Base-by-base conservation (phyloP, 2,888 invertebrate species). In the Stomorhina lunata region DNA sequence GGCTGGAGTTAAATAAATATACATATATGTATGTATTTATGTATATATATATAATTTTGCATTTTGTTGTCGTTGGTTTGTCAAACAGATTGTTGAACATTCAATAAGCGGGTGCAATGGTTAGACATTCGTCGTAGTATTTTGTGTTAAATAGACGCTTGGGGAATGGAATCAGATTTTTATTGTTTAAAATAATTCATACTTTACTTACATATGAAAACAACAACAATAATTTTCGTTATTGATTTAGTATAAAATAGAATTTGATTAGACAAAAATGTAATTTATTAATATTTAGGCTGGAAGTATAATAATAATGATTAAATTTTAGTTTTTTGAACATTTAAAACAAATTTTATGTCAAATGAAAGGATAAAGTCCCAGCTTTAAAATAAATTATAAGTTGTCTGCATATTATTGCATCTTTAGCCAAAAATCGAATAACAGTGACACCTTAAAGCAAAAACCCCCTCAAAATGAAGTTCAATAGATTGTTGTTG, bases 71-170 rank as follows among this genome's bases (percentile, higher is more conserved):
- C 15, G 57, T 50, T 61, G 53, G 15, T 10, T 66, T 77, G 69
- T 50, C 27, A 66, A 75, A 66, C 75, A 71, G 81, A 63, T 71
- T 81, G 81, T 72, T 77, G 66, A 80, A 80, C 81, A 77, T 53
- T 61, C 59, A 61, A 68, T 61, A 69, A 61, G 40, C 20, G 34
- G 32, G 7, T 59, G 1, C 9, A 63, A 34, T n/a, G 12, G 17
- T 32, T 37, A n/a, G 27, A 22, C 17, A 57, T 29, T 40, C 27
- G 10, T 53, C 5, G 22, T 50, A 12, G 34, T 57, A 32, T 10
- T 27, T 34, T 32, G 37, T 55, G 12, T 48, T 55, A 68, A 73
- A 63, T 65, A 40, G 32, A 69, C 68, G 40, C 48, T 48, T 37
- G 65, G 48, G 69, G 34, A 68, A 57, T 57, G 27, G 55, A 61